Percentiles rank a stretch among this genome's conserved stretches.
phyloP scores from a whole-genome alignment of 2,797 vertebrate genomes.

The Lagocephalus sceleratus region DNA sequence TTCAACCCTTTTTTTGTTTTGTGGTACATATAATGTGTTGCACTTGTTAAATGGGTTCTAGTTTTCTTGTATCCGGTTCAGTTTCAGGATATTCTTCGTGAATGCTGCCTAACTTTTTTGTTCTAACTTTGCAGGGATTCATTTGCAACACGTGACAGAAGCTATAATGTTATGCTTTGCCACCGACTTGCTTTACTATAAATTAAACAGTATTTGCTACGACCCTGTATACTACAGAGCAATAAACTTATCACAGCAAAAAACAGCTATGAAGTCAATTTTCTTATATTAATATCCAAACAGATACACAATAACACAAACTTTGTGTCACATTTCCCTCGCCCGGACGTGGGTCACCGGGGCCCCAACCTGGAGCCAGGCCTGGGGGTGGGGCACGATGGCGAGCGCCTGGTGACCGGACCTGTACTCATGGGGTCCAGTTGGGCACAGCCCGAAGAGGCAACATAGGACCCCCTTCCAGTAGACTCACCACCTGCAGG shows the following conservation, averaged over 20 bases:
- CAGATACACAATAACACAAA: constrained; percentile 68
- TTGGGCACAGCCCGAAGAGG: no score
- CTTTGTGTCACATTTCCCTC: no score
- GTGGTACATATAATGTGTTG: constrained; percentile 33
- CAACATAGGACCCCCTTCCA: no score
- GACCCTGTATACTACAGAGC: constrained; percentile 71
- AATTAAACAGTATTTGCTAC: constrained; percentile 60
- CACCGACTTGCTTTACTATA: constrained; percentile 69
- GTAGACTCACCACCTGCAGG: no score
- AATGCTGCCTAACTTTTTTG: no score
- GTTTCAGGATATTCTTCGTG: constrained; percentile 15
- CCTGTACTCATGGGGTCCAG: no score
- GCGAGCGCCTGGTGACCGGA: no score
- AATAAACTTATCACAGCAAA: constrained; percentile 74
- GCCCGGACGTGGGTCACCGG: no score
- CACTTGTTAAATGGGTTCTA: constrained; percentile 37
- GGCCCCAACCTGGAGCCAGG: no score
- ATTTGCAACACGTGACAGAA: constrained; percentile 63
- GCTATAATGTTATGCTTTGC: constrained; percentile 76
- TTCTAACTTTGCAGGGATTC: constrained; percentile 21
- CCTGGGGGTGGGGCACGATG: no score
- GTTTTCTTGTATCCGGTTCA: constrained; percentile 10
- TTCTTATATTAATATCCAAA: constrained; percentile 36
- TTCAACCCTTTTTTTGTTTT: constrained; percentile 33
- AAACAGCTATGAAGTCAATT: constrained; percentile 14